A percentile compares a stretch with the other conserved stretches of the same genome.
phyloP scores from a whole-genome alignment of 2,888 invertebrate genomes.

The Andricus curvator region DNA sequence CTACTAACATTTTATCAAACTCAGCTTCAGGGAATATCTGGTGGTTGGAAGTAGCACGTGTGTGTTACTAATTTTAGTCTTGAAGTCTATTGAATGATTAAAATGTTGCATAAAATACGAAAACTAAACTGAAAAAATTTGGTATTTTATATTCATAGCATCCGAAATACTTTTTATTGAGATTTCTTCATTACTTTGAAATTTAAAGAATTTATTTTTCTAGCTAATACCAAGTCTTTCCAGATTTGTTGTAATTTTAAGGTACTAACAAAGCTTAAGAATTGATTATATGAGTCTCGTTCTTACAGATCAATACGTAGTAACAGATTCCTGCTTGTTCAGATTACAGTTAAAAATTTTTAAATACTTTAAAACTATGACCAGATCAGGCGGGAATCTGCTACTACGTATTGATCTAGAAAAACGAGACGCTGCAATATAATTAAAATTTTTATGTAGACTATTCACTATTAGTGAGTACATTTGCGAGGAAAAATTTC shows the following conservation, averaged over 20 bases:
- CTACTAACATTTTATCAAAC: slow-evolving; percentile 59
- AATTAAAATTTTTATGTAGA: neutral
- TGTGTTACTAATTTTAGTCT: slow-evolving; percentile 22
- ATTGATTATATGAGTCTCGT: no score
- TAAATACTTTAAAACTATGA: no score
- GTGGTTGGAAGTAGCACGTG: slow-evolving; percentile 63
- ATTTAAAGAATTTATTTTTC: neutral
- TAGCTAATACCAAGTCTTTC: neutral
- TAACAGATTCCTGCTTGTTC: no score
- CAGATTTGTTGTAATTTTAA: neutral
- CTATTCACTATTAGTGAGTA: slow-evolving; percentile 25
- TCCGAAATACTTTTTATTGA: neutral
- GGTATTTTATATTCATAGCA: neutral
- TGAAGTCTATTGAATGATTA: slow-evolving; percentile 18
- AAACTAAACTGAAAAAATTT: neutral
- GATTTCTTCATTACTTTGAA: neutral
- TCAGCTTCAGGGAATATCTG: slow-evolving; percentile 73
- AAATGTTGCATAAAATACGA: slow-evolving; percentile 12
- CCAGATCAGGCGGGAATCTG: no score
- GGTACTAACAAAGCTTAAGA: neutral
- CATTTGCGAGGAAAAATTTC: neutral
- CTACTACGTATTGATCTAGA: no score
- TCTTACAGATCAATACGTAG: no score
- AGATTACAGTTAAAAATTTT: no score
- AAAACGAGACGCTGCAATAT: neutral